Evolutionary conservation across 2,888 invertebrate species (phyloP).

Genomic region (Spodoptera littoralis): DNA sequence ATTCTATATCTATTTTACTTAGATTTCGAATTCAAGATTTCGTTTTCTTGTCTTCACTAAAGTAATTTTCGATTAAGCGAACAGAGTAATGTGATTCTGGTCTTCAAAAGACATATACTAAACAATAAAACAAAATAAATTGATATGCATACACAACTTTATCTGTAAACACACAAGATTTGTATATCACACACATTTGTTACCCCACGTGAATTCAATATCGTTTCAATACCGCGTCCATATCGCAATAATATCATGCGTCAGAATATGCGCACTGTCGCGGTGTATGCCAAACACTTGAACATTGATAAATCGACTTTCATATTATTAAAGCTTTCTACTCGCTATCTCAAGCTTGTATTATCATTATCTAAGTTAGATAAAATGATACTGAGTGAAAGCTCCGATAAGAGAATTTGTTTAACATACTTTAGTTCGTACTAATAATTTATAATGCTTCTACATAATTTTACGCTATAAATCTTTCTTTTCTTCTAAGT

Average conservation of each 20-base stretch:
- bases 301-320: constrained; percentile 77
- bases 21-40: too few species aligned
- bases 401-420: constrained; percentile 76
- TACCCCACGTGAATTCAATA: constrained; percentile 7
- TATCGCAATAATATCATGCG: constrained; percentile 37
- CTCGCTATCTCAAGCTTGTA: constrained; percentile 84
- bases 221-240: constrained; percentile 20
- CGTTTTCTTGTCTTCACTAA: too few species aligned
- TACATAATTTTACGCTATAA: background rate
- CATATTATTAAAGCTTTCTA: constrained; percentile 83
- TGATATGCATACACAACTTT: background rate
- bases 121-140: too few species aligned
- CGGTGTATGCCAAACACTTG: constrained; percentile 78
- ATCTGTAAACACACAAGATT: constrained; percentile 4
- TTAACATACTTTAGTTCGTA: constrained; percentile 51
- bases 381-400: constrained; percentile 80
- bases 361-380: constrained; percentile 80
- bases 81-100: too few species aligned
- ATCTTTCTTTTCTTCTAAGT: background rate
- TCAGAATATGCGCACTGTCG: constrained; percentile 63
- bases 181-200: constrained; percentile 3
- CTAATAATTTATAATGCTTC: constrained; percentile 21
- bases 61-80: too few species aligned
- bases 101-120: too few species aligned
- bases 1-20: too few species aligned